Base-by-base conservation (phyloP, 2,888 invertebrate genomes). In the Aleiodes testaceus region DNA sequence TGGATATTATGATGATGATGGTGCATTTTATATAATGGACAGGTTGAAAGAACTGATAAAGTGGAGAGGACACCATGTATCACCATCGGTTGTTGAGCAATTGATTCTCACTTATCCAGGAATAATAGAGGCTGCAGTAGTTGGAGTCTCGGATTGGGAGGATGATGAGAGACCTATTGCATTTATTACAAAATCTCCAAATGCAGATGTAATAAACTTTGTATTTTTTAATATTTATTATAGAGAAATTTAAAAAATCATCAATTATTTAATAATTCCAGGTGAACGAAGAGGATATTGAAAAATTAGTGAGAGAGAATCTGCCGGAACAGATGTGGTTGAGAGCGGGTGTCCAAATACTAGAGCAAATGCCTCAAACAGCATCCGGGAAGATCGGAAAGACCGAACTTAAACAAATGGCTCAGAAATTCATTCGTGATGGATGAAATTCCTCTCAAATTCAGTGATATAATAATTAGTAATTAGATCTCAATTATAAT, bases 11-110 rank as follows among this genome's bases (percentile, higher is more conserved):
- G 80, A 85, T 69, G 77, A 79, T 47, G 76, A 83, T 42, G 80
- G 79, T 9, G 75, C 81, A 59, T 65, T 83, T 18, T 85, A 79
- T 69, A 77, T 81, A 53, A 73, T 83, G 11, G 83, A 84, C 47
- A 78, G 85, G 74, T 70, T 84, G 9, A 81, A 80, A 44, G 82
- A 82, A 50, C 74, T 84, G 67, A 79, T 85, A 26, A 82, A 81
- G 72, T 82, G 79, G 66, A 73, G 79, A 70, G 77, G 79, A 26
- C 72, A 79, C 59, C 81, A 82, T 16, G 79, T 84, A 76, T 78
- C 78, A 65, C 80, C 82, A 18, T 75, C 76, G 59, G 78, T 82
- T 74, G 80, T 84, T 59, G 83, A 83, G 75, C 73, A 73, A 49
- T 69, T 80, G 49, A 71, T 83, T 22, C 75, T 76, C 22, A 74